phyloP scores from a whole-genome alignment of 1,140 invertebrate genomes.

The Atta texana region DNA sequence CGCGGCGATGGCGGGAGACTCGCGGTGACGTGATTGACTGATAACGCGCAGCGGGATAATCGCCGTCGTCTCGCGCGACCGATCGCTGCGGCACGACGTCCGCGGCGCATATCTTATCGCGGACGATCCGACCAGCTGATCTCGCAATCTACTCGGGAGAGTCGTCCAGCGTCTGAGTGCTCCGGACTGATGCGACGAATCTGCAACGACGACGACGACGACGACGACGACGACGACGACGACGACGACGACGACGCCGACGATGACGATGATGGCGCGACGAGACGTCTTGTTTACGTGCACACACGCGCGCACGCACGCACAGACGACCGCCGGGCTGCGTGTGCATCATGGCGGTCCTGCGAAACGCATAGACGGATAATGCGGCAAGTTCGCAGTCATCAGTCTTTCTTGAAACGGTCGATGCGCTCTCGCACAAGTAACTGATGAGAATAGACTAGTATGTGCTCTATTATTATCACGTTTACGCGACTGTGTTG shows the following conservation, averaged over 20 bases:
- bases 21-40: conserved; percentile 31
- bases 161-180: neutral
- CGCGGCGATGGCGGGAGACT: conserved; percentile 4
- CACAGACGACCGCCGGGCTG: neutral
- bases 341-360: conserved; percentile 42
- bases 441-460: neutral
- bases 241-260: neutral
- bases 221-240: neutral
- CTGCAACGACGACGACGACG: neutral
- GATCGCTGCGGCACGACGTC: conserved; percentile 23
- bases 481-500: neutral
- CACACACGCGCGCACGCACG: neutral
- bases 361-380: neutral
- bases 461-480: neutral
- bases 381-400: neutral
- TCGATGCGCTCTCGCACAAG: neutral
- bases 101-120: conserved; percentile 55
- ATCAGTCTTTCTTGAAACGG: neutral
- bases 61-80: conserved; percentile 44
- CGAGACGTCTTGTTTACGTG: conserved; percentile 41
- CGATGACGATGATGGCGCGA: conserved; percentile 1
- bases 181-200: neutral
- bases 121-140: conserved; percentile 1
- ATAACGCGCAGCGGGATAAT: conserved; percentile 34
- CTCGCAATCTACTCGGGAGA: neutral